Base-by-base conservation (phyloP, 1,140 invertebrate genomes). In the Psix sp. region DNA sequence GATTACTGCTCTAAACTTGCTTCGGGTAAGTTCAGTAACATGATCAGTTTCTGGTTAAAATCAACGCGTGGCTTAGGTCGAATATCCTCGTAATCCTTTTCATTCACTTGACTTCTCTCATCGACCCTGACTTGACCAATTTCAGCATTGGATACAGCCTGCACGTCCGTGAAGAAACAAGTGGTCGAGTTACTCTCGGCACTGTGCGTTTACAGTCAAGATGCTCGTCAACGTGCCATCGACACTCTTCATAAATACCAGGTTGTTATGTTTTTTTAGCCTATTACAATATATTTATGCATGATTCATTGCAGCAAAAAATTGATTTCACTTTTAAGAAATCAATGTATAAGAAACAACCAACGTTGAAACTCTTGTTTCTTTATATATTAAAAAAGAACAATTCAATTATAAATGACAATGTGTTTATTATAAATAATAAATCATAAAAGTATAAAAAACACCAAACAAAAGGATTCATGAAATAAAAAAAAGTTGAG, bases 1-100 rank as follows among this genome's bases (percentile, higher is more conserved):
- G 95, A 96, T 85, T 98, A 98, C 87, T 95, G 95, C 72, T 90
- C 91, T 46, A 96, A 97, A 88, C 91, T 98, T 79, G 95, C 95
- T 29, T 92, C 90, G 81, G 92, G 92, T 93, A 88, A 88, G 84
- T 84, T 5, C 6, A 1, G 16, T 24, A 38, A 51, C 18, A 14
- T 18, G 20, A 65, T 38, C 16, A 5, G 7, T 43, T 52, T 52
- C 9, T 9, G 9, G 7, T 40, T 18, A 26, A 52, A 45, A 52
- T 43, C 18, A 24, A 21, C 17, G 17, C 5, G 17, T 26, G 38
- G 51, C 45, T 56, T 62, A 45, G 40, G 18, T 63, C 26, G 42
- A 54, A 66, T 70, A 57, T 59, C 29, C 17, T 66, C 49, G 26
- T 49, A 57, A 67, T 67, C 24, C 16, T 67, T 76, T 57, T 73